Base-by-base conservation (phyloP, 2,113 vertebrate genomes). In the Cyprinodon tularosa region DNA sequence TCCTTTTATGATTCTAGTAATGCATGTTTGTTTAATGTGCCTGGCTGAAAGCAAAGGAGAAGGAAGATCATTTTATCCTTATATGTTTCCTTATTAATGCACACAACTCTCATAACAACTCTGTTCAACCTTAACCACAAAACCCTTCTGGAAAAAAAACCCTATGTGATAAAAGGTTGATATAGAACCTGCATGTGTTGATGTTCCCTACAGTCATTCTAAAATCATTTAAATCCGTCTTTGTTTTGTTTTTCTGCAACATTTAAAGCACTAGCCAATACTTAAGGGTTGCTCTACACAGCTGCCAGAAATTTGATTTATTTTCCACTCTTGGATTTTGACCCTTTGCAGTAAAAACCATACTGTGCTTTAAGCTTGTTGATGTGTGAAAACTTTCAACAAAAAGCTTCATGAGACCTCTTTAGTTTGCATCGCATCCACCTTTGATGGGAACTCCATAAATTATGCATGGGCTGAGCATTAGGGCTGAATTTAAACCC, bases 391-490 rank as follows among this genome's bases (percentile, higher is more conserved):
- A 93, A 90, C 88, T 89, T 91, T 90, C 77, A 86, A 84, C 87
- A 88, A 84, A 90, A 90, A 88, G 87, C 88, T 92, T 86, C 88
- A 85, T 76, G 88, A 90, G 88, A 86, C 85, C 81, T 76, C 76
- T 89, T 86, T 86, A 91, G 86, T 88, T 90, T 90, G 86, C 89
- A 88, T 92, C 81, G 83, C 82, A 88, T 85, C 87, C 90, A 91
- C 87, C 88, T 92, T 92, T 93, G 89, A 92, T 94, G 93, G 90
- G 88, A 93, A 90, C 91, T 74, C 68, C 88, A 93, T 93, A 72
- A 91, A 93, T 94, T 93, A 94, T 93, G 90, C 86, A 92, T 93
- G 87, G 74, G 48, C 90, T 90, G 91, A 76, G 88, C 85, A 91
- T 92, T 90, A 90, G 90, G 87, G 84, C 79, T 84, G 81, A 86